These are phyloP conservation scores for Molossus alvarezi DNA, from an alignment of 2,797 vertebrate genomes.

Conservation along the genomic window DNA sequence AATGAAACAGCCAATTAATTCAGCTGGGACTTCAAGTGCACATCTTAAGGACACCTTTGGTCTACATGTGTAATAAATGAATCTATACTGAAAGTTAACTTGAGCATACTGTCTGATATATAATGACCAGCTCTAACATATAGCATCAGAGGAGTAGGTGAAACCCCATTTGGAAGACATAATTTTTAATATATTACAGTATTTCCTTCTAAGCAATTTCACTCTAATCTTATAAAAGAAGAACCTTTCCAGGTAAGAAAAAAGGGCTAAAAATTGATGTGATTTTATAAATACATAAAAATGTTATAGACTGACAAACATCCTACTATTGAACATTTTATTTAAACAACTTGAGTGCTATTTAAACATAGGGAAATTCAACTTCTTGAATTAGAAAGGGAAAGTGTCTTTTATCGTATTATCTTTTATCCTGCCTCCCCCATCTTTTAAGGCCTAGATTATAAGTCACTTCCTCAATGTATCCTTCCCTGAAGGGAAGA, in stretches of 20 bases:
- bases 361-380: constrained; percentile 28
- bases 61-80: background rate
- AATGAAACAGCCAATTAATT: constrained; percentile 14
- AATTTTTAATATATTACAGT: constrained; percentile 21
- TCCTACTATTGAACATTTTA: background rate
- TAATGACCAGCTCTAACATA: background rate
- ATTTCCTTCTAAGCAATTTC: constrained; percentile 41
- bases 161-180: background rate
- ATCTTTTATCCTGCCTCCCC: background rate
- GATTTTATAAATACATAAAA: constrained; percentile 52
- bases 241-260: background rate
- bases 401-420: background rate
- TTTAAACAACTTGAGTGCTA: background rate
- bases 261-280: background rate
- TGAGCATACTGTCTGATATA: background rate
- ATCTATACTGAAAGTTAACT: constrained; percentile 33
- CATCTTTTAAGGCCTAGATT: background rate
- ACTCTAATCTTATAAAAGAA: background rate
- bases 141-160: background rate
- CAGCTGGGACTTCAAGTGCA: background rate
- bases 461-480: background rate
- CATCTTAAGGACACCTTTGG: background rate
- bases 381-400: background rate
- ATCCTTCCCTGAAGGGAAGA: background rate
- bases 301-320: constrained; percentile 2